Base-by-base conservation (phyloP, 2,888 invertebrate species). In the Pecten maximus region DNA sequence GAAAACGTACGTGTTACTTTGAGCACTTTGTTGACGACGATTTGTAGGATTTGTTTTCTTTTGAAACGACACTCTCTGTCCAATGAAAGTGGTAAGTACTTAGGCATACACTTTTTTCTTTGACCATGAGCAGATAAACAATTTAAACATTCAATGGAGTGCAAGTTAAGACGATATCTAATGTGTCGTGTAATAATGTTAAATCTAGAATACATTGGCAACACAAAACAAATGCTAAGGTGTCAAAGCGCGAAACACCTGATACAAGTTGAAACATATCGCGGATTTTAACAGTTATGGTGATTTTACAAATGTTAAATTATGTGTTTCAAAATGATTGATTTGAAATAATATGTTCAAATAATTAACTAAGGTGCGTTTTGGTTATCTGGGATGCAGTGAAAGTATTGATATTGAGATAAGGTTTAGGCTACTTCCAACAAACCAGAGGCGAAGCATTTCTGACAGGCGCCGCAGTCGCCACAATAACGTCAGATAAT, bases 161-260 rank as follows among this genome's bases (percentile, higher is more conserved):
- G 15, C 35, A 35, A 35, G 10, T 74, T 6, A 19, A 35, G 0
- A 35, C 74, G 3, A 8, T 8, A 3, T 28, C 28, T 19, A 74
- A 0, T 74, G 74, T 35, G 6, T 28, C 50, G n/a, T 60, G 60
- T 60, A n/a, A 74, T 28, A 8, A 28, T 54, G 28, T 23, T 28
- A 35, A 10, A 74, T 28, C 28, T 35, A 23, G 10, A 28, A 35
- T 35, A 35, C 74, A 15, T 23, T 28, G 28, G 19, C n/a, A 54
- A 54, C n/a, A 35, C 74, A 35, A 35, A 28, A 74, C 74, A 2
- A 35, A 28, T 54, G 54, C 54, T 6, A 74, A 74, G 74, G 74
- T 74, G 74, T 74, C 74, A 74, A 74, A 74, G 74, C 74, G 74
- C 74, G 74, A 74, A 74, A 74, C 74, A 74, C 28, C 35, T 74